Evolutionary conservation across 2,113 vertebrate species (phyloP).

Genomic region (Poeciliopsis retropinna): DNA sequence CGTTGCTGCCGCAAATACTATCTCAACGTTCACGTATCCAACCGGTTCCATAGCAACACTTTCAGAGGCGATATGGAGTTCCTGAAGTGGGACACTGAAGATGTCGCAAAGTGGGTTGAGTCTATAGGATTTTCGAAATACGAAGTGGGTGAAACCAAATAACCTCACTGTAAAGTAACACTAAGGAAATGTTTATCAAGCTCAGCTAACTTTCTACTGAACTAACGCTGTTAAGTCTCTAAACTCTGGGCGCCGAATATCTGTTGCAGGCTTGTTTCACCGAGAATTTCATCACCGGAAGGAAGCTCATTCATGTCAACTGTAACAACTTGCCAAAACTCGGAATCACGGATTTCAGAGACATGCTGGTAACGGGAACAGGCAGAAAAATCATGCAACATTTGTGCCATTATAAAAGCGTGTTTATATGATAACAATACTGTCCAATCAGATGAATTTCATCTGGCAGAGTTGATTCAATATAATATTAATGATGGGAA

Average conservation of each 20-base stretch:
- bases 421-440: not conserved
- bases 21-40: not conserved
- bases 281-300: conserved; percentile 85
- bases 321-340: conserved; percentile 84
- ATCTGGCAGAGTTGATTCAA: not conserved
- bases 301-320: conserved; percentile 86
- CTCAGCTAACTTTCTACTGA: not conserved
- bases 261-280: conserved; percentile 87
- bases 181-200: not conserved
- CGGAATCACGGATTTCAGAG: conserved; percentile 87
- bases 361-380: conserved; percentile 86
- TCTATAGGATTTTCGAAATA: conserved; percentile 78
- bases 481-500: not conserved
- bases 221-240: not conserved
- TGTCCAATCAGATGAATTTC: not conserved
- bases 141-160: conserved; percentile 54
- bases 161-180: not conserved
- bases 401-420: not conserved
- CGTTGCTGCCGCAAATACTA: not conserved
- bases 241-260: conserved; percentile 4
- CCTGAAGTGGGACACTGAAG: conserved; percentile 71
- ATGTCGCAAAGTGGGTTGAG: conserved; percentile 77
- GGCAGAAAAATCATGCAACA: not conserved
- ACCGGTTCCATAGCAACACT: conserved; percentile 72
- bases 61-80: conserved; percentile 68